phyloP scores from a whole-genome alignment of 2,797 vertebrate genomes.

The Merluccius polli region DNA sequence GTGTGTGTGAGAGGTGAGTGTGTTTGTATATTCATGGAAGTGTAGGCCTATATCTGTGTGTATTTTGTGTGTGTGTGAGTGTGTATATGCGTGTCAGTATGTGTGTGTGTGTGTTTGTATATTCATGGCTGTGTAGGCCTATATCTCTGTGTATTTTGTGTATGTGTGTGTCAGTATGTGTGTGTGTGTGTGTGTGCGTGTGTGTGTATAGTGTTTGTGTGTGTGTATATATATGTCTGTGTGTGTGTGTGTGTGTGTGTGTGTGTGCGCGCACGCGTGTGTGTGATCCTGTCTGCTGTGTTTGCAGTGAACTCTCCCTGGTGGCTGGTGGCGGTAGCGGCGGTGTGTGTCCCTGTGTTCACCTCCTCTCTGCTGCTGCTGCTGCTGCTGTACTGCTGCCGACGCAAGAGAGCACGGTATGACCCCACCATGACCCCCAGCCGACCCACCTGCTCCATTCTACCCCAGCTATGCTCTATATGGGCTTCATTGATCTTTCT shows the following conservation, averaged over 20 bases:
- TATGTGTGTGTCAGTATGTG: too few species aligned
- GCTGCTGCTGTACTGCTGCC: slow-evolving; percentile 50
- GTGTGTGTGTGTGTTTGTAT: too few species aligned
- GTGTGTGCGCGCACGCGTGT: neutral
- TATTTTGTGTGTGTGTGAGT: neutral
- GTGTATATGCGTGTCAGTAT: neutral
- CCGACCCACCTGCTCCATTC: neutral
- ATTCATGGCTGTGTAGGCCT: too few species aligned
- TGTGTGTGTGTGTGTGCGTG: too few species aligned
- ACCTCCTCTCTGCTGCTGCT: slow-evolving; percentile 41
- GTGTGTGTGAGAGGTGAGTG: too few species aligned
- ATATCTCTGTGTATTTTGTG: too few species aligned
- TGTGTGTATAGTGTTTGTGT: too few species aligned
- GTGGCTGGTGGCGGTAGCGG: slow-evolving; percentile 55
- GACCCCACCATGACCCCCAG: neutral
- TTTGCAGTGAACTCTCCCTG: slow-evolving; percentile 44
- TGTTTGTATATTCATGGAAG: too few species aligned
- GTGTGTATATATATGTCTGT: too few species aligned
- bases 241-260: too few species aligned
- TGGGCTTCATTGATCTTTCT: neutral
- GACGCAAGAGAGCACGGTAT: slow-evolving; percentile 53
- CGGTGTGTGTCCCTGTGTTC: slow-evolving; percentile 40
- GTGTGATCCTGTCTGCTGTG: neutral
- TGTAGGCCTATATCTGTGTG: too few species aligned
- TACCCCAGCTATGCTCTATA: neutral